Evolutionary conservation across 2,113 vertebrate species (phyloP).

Genomic region (Toxostoma redivivum): DNA sequence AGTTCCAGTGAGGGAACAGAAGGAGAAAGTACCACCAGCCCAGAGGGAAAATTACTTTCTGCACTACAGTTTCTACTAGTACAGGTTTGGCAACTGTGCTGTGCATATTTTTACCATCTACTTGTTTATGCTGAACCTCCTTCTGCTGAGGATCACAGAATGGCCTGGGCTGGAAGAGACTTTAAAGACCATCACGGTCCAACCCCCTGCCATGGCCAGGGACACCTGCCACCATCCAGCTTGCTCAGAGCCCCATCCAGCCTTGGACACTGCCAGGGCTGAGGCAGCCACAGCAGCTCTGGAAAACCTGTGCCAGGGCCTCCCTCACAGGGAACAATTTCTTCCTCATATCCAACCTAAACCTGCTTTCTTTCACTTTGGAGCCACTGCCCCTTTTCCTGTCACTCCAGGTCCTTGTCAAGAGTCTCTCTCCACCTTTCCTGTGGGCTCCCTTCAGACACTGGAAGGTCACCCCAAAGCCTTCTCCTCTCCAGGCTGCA

Average conservation of each 20-base stretch:
- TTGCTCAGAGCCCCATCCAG: fast-evolving
- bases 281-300: neutral
- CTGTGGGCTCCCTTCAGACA: neutral
- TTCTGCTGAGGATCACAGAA: neutral
- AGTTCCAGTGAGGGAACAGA: neutral
- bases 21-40: neutral
- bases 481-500: neutral
- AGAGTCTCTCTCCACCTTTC: neutral
- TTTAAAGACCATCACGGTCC: fast-evolving
- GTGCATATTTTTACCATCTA: neutral
- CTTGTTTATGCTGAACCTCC: neutral
- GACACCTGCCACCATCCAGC: neutral
- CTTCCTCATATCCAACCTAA: fast-evolving
- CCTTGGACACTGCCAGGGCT: neutral
- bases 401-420: neutral
- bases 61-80: neutral
- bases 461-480: neutral
- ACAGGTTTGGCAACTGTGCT: neutral
- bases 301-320: neutral
- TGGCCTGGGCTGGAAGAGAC: neutral
- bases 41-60: neutral
- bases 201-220: neutral
- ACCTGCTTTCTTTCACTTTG: fast-evolving
- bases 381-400: neutral
- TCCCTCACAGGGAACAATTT: neutral